Conservation (phyloP, 2,113 vertebrate species). For the Python bivittatus region DNA sequence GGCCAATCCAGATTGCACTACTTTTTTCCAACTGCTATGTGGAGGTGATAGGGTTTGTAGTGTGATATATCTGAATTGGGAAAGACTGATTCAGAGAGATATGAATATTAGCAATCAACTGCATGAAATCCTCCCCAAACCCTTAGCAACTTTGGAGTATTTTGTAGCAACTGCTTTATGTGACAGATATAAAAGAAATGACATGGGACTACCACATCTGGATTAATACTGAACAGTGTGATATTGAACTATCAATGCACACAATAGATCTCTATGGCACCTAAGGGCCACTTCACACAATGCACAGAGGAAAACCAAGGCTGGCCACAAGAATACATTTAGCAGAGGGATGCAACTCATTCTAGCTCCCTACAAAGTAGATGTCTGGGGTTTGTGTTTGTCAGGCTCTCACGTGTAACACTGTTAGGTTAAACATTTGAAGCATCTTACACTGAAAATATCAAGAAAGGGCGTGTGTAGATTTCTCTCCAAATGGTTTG, state of each 20-base stretch:
- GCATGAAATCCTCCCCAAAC: neutral
- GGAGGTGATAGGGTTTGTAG: neutral
- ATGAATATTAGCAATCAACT: neutral
- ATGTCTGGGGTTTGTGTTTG: neutral
- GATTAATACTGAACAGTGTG: neutral
- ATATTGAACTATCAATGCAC: neutral
- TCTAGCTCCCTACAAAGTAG: neutral
- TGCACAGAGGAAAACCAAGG: neutral
- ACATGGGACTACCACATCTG: neutral
- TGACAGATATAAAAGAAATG: neutral
- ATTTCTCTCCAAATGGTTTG: neutral
- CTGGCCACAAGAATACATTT: neutral
- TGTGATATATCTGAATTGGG: neutral
- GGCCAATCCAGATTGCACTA: neutral
- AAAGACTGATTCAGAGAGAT: neutral
- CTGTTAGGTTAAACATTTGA: neutral
- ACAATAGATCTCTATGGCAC: neutral
- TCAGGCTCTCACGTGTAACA: neutral
- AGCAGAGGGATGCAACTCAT: neutral
- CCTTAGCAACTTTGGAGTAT: neutral
- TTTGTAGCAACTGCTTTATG: neutral
- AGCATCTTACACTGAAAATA: neutral
- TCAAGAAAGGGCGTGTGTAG: neutral
- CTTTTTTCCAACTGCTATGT: neutral
- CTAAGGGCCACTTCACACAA: neutral